These are phyloP conservation scores for Epinephelus awoara DNA, from an alignment of 2,797 vertebrate genomes.

Conservation along the genomic window DNA sequence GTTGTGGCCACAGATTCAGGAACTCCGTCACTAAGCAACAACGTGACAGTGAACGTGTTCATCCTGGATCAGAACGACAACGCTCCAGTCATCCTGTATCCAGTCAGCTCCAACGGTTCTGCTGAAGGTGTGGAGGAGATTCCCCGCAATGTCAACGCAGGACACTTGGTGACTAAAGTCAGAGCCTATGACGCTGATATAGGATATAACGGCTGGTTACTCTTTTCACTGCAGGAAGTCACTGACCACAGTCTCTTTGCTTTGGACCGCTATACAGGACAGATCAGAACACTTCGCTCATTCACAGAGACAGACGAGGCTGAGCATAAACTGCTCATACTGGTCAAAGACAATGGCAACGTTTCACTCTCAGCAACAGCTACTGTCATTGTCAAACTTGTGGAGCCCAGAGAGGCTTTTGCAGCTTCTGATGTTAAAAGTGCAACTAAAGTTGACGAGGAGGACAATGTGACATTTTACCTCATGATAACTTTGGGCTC, in stretches of 20 bases:
- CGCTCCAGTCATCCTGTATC: slow-evolving; percentile 41
- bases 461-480: slow-evolving; percentile 46
- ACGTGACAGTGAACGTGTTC: slow-evolving; percentile 64
- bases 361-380: slow-evolving; percentile 69
- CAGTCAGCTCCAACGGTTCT: slow-evolving; percentile 48
- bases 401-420: no score
- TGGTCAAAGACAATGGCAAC: slow-evolving; percentile 76
- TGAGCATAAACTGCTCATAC: slow-evolving; percentile 66
- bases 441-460: no score
- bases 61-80: slow-evolving; percentile 76
- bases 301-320: slow-evolving; percentile 46
- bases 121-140: slow-evolving; percentile 5
- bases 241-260: no score
- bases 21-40: slow-evolving; percentile 55
- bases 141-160: slow-evolving; percentile 51
- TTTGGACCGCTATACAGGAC: slow-evolving; percentile 67
- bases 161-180: slow-evolving; percentile 58
- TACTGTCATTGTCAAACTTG: no score
- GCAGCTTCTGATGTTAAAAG: no score
- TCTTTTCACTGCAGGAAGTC: no score
- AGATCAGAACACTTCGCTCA: neutral
- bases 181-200: slow-evolving; percentile 13
- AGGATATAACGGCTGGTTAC: no score
- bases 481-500: slow-evolving; percentile 55
- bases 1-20: slow-evolving; percentile 79